Evolutionary conservation across 2,888 invertebrate genomes (phyloP).

Genomic region (Dromius quadrimaculatus): DNA sequence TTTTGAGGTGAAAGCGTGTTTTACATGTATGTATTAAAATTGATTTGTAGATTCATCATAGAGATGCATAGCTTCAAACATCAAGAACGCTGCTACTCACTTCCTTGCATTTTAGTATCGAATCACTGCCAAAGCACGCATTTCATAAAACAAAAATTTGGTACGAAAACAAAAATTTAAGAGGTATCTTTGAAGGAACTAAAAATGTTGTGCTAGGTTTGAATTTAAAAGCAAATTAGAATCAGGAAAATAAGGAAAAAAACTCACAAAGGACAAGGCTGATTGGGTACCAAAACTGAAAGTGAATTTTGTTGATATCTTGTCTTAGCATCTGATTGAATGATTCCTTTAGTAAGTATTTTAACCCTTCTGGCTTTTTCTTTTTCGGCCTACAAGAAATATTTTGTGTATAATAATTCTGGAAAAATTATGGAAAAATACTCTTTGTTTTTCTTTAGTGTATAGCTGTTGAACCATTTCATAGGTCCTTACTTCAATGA

Average conservation of each 20-base stretch:
- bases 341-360: conserved; percentile 5
- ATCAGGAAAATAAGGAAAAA: conserved; percentile 1
- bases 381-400: conserved; percentile 12
- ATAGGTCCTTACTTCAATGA: conserved; percentile 81
- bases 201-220: not conserved
- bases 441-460: conserved; percentile 61
- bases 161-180: no score
- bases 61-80: no score
- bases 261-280: conserved; percentile 69
- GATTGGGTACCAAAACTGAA: conserved; percentile 64
- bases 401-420: conserved; percentile 8
- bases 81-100: no score
- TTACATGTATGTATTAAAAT: no score
- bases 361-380: conserved; percentile 10
- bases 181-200: not conserved
- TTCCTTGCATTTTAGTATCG: no score
- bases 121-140: no score
- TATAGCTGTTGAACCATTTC: conserved; percentile 74
- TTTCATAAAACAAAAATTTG: no score
- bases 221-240: not conserved
- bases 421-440: conserved; percentile 29
- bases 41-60: no score
- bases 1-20: no score
- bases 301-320: conserved; percentile 61
- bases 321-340: conserved; percentile 58